Percentiles rank a stretch among this genome's conserved stretches.
Evolutionary conservation across 2,113 vertebrate genomes (phyloP).

Genomic region (Laterallus jamaicensis): DNA sequence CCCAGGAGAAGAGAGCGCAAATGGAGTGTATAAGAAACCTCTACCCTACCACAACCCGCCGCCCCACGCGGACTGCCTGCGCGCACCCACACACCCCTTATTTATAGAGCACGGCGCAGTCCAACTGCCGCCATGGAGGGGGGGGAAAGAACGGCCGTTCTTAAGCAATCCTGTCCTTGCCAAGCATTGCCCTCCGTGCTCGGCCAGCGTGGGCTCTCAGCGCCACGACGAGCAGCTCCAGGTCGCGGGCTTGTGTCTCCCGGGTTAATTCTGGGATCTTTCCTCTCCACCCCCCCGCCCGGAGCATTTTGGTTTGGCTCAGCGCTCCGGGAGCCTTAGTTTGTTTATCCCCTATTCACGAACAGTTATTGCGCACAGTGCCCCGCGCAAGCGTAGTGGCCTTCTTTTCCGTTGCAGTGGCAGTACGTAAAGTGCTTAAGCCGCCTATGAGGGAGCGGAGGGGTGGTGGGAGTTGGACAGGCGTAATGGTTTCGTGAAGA

Average conservation of each 20-base stretch:
- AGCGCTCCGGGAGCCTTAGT: neutral
- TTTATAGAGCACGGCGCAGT: neutral
- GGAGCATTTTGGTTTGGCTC: conserved; percentile 7
- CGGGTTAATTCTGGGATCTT: neutral
- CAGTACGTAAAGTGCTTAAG: neutral
- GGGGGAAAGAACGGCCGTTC: neutral
- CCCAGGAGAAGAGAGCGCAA: neutral
- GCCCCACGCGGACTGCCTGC: neutral
- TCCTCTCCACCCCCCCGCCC: neutral
- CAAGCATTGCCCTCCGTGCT: neutral
- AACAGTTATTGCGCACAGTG: neutral
- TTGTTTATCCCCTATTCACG: neutral
- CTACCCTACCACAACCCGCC: neutral
- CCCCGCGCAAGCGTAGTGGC: neutral
- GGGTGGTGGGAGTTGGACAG: neutral
- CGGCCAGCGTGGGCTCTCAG: fast-evolving
- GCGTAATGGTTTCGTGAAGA: neutral
- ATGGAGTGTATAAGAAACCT: too few relatives aligned
- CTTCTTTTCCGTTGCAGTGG: fast-evolving
- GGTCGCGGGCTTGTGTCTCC: fast-evolving
- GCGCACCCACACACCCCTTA: fast-evolving
- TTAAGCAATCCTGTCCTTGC: neutral
- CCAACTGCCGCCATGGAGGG: neutral
- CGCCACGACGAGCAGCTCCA: fast-evolving
- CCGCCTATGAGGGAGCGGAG: neutral